These are phyloP conservation scores for Luperina testacea DNA, from an alignment of 2,888 invertebrate species.

Conservation along the genomic window DNA sequence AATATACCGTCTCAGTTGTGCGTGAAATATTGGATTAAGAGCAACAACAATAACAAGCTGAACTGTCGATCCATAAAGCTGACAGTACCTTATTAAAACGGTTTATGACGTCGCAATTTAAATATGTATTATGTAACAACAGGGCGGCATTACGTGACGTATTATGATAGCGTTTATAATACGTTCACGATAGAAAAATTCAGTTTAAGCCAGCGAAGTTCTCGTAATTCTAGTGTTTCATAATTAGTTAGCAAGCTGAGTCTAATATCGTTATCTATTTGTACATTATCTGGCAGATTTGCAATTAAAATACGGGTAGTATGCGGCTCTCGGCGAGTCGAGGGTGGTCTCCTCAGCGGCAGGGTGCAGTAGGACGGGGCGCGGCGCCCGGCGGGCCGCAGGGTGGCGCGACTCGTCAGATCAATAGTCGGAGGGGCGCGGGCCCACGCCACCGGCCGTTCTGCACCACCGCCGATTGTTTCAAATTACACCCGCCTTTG, in stretches of 20 bases:
- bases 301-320: conserved; percentile 90
- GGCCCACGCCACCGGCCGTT: conserved; percentile 84
- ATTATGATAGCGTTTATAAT: conserved; percentile 37
- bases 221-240: conserved; percentile 81
- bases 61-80: conserved; percentile 53
- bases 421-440: conserved; percentile 89
- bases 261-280: conserved; percentile 90
- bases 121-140: conserved; percentile 54
- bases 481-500: conserved; percentile 90
- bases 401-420: conserved; percentile 84
- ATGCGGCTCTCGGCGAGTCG: conserved; percentile 72
- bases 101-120: conserved; percentile 54
- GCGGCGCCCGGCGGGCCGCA: conserved; percentile 67
- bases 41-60: conserved; percentile 51
- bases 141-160: conserved; percentile 42
- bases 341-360: conserved; percentile 72
- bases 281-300: conserved; percentile 90
- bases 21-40: conserved; percentile 45
- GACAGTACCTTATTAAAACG: conserved; percentile 53
- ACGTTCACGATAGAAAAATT: conserved; percentile 56
- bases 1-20: conserved; percentile 29
- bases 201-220: conserved; percentile 54
- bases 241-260: conserved; percentile 88
- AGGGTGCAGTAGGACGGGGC: conserved; percentile 68
- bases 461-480: conserved; percentile 88